Base-by-base conservation (phyloP, 1,140 invertebrate genomes). In the Ooceraea biroi region DNA sequence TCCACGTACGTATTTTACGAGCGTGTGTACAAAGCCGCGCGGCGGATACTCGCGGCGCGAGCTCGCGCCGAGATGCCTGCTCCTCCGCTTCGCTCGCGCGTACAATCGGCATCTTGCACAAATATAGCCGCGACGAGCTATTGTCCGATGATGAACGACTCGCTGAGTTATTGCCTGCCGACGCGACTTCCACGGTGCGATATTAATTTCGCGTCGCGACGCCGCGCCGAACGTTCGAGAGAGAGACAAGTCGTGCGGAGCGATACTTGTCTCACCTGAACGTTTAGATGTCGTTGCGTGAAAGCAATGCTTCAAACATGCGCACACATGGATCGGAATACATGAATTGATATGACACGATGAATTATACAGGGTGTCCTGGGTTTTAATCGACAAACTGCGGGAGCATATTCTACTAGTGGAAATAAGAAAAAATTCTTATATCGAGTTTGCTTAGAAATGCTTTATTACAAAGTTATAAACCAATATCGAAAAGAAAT, bases 81-180 rank as follows among this genome's bases (percentile, higher is more conserved):
- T n/a, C n/a, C n/a, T 17, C 61, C 48, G 7, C 27, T 19, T 50
- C 30, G 74, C 74, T 78, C 27, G 36, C 27, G 30, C 46, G 30
- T 22, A 77, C 65, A 80, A 80, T 80, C 76, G 76, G 63, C 76
- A 71, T 69, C 52, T 69, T 69, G 19, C 50, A 57, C 76, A 71
- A 80, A 80, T 36, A 7, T 80, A 80, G 65, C 73, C 27, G 44
- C 71, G 25, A 36, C 63, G 36, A 44, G 76, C 66, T 58, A 80
- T 80, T 80, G 76, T 80, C 12, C 65, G 65, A 71, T 69, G 76
- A 80, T 58, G 76, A 80, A 80, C 76, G 65, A 71, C 65, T 36
- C 65, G 50, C 41, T 58, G 63, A 69, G 22, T 66, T 63, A 41
- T 57, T 80, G 50, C 22, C 76, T 63, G 50, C 50, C 65, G 76